Base-by-base conservation (phyloP, 2,888 invertebrate genomes). In the Cynaeus angustus region DNA sequence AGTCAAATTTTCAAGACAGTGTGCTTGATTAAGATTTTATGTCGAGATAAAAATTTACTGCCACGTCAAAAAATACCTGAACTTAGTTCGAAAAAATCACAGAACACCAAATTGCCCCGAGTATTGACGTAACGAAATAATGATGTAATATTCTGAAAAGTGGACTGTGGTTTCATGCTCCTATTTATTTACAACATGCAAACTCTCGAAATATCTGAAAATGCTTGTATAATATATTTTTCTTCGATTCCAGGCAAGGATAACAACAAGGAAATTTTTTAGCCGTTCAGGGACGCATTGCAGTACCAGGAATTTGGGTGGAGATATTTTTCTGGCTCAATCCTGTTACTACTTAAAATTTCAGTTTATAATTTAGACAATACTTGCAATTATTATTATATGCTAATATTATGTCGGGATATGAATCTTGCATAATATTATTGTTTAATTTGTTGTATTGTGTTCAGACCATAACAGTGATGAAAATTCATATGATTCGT, bases 81-180 rank as follows among this genome's bases (percentile, higher is more conserved):
- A 7, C 28, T 43, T 12, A 55, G 14, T 58, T n/a, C 12, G 41
- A 43, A 45, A 41, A 58, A 58, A 58, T 43, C 53, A 37, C 28
- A 10, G 43, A 59, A 16, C 14, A 59, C 13, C 28, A 38, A 61
- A 61, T 50, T 37, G 37, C 53, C 53, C 45, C 53, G 7, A 62
- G 62, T 41, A 26, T 26, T 65, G 65, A 65, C 65, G 65, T 65
- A 65, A 65, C 26, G 8, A 55, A 55, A 53, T 45, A 30, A 64
- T 66, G 55, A 56, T 38, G 66, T 66, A 66, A 66, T 56, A 12
- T 46, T 33, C 41, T 56, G 66, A 56, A 56, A 66, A 48, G 66
- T 66, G 43, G 56, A 65, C 26, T 66, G 66, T 56, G 66, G 66
- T 66, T 66, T 66, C 56, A 66, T 66, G 66, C 66, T 56, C 46